phyloP scores from a whole-genome alignment of 1,140 invertebrate species.

The Pseudomyrmex dendroicus region DNA sequence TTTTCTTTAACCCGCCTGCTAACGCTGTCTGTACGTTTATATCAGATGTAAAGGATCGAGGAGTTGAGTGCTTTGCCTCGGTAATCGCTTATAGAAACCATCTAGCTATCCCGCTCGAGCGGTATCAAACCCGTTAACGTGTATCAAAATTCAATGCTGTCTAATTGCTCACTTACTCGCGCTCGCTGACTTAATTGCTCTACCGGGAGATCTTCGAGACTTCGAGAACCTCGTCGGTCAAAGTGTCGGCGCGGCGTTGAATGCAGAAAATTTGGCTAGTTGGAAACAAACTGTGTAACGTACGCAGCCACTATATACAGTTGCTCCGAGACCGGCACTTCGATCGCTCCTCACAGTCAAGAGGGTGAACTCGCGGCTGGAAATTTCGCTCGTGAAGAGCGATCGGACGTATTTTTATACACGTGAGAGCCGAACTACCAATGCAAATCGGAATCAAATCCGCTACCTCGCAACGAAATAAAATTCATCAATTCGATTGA shows the following conservation, averaged over 20 bases:
- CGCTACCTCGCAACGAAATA: not conserved
- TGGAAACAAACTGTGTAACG: constrained; percentile 51
- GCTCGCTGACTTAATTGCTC: constrained; percentile 51
- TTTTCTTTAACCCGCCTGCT: constrained; percentile 48
- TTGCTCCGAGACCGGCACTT: constrained; percentile 7
- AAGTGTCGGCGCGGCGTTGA: constrained; percentile 23
- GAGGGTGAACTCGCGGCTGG: constrained; percentile 11
- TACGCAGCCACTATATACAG: constrained; percentile 31
- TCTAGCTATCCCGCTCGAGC: not conserved
- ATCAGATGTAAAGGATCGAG: constrained; percentile 4
- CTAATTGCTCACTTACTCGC: constrained; percentile 48
- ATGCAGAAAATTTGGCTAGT: constrained; percentile 54
- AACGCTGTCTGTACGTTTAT: constrained; percentile 25
- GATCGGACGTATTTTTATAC: constrained; percentile 21
- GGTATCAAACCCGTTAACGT: not conserved
- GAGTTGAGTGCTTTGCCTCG: constrained; percentile 42
- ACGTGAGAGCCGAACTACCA: constrained; percentile 1
- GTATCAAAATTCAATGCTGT: constrained; percentile 37
- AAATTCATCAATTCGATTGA: not conserved
- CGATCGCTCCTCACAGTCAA: constrained; percentile 32
- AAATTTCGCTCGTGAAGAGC: constrained; percentile 26
- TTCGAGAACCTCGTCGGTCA: not conserved
- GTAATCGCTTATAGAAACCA: constrained; percentile 22
- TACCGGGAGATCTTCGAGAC: constrained; percentile 47
- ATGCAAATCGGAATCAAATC: constrained; percentile 38